Evolutionary conservation across 2,888 invertebrate species (phyloP).

Genomic region (Andrena fulva): DNA sequence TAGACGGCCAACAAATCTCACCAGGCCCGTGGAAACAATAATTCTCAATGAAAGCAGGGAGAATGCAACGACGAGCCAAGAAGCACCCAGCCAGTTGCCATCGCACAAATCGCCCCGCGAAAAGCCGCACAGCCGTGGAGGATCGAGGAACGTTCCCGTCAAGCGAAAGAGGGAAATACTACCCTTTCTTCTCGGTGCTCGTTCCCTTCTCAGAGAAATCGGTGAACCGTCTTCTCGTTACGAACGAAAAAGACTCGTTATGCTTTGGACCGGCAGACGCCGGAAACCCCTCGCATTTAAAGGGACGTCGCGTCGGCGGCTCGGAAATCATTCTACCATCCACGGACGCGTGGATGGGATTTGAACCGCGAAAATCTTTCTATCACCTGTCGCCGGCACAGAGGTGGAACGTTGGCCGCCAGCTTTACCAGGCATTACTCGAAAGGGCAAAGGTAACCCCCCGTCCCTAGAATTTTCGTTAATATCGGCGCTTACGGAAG

Average conservation of each 20-base stretch:
- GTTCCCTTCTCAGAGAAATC: slow-evolving; percentile 49
- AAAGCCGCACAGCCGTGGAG: not conserved
- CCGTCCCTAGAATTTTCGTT: slow-evolving; percentile 19
- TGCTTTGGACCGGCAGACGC: slow-evolving; percentile 42
- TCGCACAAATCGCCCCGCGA: slow-evolving; percentile 38
- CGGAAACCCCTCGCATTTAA: slow-evolving; percentile 39
- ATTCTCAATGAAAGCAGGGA: slow-evolving; percentile 55
- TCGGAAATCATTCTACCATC: slow-evolving; percentile 34
- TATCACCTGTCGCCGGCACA: slow-evolving; percentile 1
- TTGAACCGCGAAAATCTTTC: slow-evolving; percentile 43
- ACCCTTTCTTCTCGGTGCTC: slow-evolving; percentile 27
- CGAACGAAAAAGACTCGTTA: slow-evolving; percentile 58
- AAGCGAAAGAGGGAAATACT: slow-evolving; percentile 32
- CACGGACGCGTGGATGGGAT: slow-evolving; percentile 28
- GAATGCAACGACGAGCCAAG: slow-evolving; percentile 60
- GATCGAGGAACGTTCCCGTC: slow-evolving; percentile 19
- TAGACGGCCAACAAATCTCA: slow-evolving; percentile 35
- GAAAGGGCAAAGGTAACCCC: slow-evolving; percentile 5
- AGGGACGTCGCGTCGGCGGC: slow-evolving; percentile 5
- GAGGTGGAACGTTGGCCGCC: not conserved
- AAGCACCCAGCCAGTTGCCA: slow-evolving; percentile 47
- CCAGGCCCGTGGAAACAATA: slow-evolving; percentile 40
- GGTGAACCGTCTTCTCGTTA: slow-evolving; percentile 59
- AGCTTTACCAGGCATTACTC: slow-evolving; percentile 33
- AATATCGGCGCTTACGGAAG: slow-evolving; percentile 16